Evolutionary conservation across 2,888 invertebrate genomes (phyloP), one percentile per base, ranked within the genome.

Genomic region (Drosophila aldrichi): DNA sequence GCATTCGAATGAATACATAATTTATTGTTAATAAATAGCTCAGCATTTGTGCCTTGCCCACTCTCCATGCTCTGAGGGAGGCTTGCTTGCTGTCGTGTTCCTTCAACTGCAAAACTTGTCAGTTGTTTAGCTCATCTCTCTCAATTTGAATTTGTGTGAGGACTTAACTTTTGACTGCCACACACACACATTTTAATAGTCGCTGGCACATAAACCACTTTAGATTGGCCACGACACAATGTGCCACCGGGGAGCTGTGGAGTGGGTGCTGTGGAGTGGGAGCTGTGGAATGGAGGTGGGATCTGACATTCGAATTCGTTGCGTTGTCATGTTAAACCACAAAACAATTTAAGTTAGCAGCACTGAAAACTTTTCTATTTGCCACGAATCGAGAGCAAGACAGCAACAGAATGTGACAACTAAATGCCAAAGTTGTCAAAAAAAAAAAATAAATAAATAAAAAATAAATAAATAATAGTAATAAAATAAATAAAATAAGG

Each of bases 341-440:
- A 82, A 90, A 90, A 90, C 86, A 88, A 86, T 88, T 90, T 88
- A 90, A 90, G 90, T 88, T 88, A 63, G 79, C 70, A 84, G 82
- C 85, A 85, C 70, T 86, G 74, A 55, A 82, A 86, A 90, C 74
- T 90, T 86, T 86, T 82, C 78, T 86, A 88, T 88, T 88, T 86
- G 90, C 67, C 66, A 64, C 58, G 57, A 70, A 43, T 63, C 58
- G 58, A 58, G 16, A 48, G 40, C 52, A 60, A 54, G 48, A 52
- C 61, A 71, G 55, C 59, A 82, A 66, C 66, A 56, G 59, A 59
- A 64, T 58, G 49, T 72, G 72, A 55, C 74, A 84, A 67, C 54
- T 48, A 52, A 51, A 69, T 59, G 59, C 66, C 51, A 79, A 82
- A 82, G 56, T 70, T 85, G 61, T 41, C 52, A 34, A 41, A 49